A percentile compares a stretch with the other conserved stretches of the same genome.
These are phyloP conservation scores for Acanthurus lineatus DNA, from an alignment of 2,797 vertebrate species.

Conservation along the genomic window DNA sequence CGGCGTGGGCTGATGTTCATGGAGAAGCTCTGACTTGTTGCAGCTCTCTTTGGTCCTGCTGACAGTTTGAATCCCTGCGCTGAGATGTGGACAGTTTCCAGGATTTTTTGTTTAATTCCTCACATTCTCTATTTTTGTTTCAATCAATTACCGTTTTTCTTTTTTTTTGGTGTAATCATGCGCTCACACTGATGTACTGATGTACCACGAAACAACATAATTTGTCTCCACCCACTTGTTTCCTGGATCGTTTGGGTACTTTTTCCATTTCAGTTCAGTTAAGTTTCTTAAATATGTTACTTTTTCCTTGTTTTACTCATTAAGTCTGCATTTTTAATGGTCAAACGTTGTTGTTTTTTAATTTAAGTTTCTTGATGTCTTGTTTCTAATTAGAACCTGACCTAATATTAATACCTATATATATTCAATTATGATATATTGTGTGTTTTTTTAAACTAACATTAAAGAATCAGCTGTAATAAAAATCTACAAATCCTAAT, in stretches of 20 bases:
- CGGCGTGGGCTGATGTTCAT: conserved; percentile 7
- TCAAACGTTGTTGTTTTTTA: neutral
- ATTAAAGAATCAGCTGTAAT: neutral
- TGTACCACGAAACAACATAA: neutral
- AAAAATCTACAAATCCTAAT: too few relatives aligned
- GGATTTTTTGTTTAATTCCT: conserved; percentile 13
- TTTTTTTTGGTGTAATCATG: conserved; percentile 2
- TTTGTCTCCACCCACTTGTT: neutral
- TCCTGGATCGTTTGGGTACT: neutral
- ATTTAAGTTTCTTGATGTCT: neutral
- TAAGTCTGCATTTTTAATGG: neutral
- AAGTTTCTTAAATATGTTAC: neutral
- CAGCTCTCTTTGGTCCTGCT: conserved; percentile 17
- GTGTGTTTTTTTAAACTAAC: neutral
- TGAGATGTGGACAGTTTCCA: conserved; percentile 31
- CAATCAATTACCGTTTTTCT: neutral
- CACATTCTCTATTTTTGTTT: neutral
- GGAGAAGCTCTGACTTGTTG: conserved; percentile 7
- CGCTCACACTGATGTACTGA: neutral
- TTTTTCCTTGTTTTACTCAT: neutral
- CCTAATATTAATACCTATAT: neutral
- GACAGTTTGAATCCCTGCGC: conserved; percentile 34
- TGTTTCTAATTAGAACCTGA: neutral
- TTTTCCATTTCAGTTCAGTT: neutral
- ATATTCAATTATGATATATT: neutral